Evolutionary conservation across 2,888 invertebrate genomes (phyloP).

Genomic region (Xanthorhoe spadicearia): DNA sequence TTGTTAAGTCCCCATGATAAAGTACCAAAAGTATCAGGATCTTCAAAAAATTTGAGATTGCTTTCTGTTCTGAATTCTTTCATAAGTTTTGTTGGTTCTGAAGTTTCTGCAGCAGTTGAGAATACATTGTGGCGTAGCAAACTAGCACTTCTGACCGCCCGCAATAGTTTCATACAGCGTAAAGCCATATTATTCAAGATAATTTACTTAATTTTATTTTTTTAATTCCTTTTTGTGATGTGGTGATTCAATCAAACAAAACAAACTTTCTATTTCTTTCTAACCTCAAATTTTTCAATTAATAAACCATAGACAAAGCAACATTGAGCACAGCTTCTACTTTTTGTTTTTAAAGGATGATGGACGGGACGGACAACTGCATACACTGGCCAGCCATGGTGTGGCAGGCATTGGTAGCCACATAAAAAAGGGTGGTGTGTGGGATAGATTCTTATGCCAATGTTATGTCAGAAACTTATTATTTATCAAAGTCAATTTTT

Average conservation of each 20-base stretch:
- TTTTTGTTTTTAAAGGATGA: too few relatives aligned
- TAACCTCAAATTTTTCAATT: constrained; percentile 4
- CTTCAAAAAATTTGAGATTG: constrained; percentile 65
- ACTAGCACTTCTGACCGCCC: constrained; percentile 49
- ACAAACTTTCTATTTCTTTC: constrained; percentile 6
- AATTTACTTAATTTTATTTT: too few relatives aligned
- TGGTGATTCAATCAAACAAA: background rate
- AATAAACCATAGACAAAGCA: too few relatives aligned
- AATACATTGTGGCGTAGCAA: constrained; percentile 51
- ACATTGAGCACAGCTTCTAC: too few relatives aligned
- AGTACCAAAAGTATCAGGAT: constrained; percentile 86
- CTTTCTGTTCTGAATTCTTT: constrained; percentile 66
- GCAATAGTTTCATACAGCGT: constrained; percentile 56
- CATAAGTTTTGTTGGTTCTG: constrained; percentile 48
- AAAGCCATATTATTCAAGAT: constrained; percentile 56
- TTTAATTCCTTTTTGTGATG: too few relatives aligned
- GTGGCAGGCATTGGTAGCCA: too few relatives aligned
- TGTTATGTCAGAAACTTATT: background rate
- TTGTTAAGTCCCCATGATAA: constrained; percentile 56
- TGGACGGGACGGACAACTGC: too few relatives aligned
- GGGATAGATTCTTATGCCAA: background rate
- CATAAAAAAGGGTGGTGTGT: too few relatives aligned
- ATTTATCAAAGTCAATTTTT: background rate
- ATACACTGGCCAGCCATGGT: too few relatives aligned
- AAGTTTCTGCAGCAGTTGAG: constrained; percentile 46